Evolutionary conservation across 2,797 vertebrate species (phyloP).

Genomic region (Neopelma chrysocephalum): DNA sequence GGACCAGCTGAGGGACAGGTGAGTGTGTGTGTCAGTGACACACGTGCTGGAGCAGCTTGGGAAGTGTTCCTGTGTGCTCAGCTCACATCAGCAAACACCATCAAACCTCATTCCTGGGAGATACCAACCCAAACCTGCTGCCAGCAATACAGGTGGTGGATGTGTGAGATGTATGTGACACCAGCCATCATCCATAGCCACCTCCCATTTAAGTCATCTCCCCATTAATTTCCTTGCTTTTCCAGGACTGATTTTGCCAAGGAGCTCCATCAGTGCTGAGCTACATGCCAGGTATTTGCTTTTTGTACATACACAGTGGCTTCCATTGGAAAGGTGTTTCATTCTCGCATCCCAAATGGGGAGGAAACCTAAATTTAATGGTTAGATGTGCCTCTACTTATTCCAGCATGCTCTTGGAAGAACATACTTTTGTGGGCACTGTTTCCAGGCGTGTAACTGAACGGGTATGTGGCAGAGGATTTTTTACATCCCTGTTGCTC

Average conservation of each 20-base stretch:
- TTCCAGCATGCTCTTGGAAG: neutral
- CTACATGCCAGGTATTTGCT: neutral
- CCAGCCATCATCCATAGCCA: too few relatives aligned
- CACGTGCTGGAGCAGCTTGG: neutral
- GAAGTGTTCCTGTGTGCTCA: neutral
- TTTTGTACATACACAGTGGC: rapidly evolving
- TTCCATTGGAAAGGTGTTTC: neutral
- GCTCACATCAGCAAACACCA: neutral
- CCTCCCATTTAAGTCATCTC: neutral
- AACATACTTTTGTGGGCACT: neutral
- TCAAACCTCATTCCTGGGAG: rapidly evolving
- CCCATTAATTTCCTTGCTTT: neutral
- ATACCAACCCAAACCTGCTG: neutral
- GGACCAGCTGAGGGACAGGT: neutral
- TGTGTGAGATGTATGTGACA: neutral
- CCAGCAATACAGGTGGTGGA: neutral
- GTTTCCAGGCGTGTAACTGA: neutral
- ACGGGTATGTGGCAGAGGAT: neutral
- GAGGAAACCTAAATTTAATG: neutral
- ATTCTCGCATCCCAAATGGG: neutral
- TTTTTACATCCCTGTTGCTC: rapidly evolving
- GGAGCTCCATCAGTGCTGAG: neutral
- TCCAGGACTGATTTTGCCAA: neutral
- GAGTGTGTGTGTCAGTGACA: neutral
- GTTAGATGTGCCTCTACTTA: neutral